Conservation (phyloP, 2,797 vertebrate genomes). For the Intellagama lesueurii region DNA sequence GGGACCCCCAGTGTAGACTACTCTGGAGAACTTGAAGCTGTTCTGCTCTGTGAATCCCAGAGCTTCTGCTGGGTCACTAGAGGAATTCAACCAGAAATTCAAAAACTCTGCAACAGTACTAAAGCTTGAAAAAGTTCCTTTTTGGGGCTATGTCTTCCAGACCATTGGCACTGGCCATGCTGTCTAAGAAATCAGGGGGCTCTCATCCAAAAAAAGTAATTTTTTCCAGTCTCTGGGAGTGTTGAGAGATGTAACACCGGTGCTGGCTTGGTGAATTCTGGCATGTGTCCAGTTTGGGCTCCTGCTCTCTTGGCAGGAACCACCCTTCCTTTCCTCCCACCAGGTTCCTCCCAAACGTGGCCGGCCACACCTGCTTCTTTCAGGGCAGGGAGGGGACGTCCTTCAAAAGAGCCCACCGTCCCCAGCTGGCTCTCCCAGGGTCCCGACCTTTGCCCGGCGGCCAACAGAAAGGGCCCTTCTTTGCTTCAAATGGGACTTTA, state of each 20-base stretch:
- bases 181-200: not conserved
- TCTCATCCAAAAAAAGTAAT: not conserved
- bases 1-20: too few relatives aligned
- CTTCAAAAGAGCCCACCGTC: not conserved
- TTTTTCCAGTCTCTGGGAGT: not conserved
- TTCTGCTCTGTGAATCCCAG: too few relatives aligned
- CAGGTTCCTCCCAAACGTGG: not conserved
- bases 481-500: conserved; percentile 17
- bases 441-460: conserved; percentile 1
- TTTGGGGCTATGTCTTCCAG: not conserved
- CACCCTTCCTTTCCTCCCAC: not conserved
- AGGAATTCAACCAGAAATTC: too few relatives aligned
- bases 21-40: too few relatives aligned
- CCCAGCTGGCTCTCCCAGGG: not conserved
- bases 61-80: too few relatives aligned
- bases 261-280: not conserved
- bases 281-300: not conserved
- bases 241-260: too few relatives aligned
- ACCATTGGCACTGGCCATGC: not conserved
- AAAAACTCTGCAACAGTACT: too few relatives aligned
- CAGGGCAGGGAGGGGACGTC: too few relatives aligned
- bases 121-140: not conserved
- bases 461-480: not conserved
- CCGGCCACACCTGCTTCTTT: not conserved
- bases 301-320: not conserved